These are phyloP conservation scores for Aurelia sp. DNA, from an alignment of 30 jellyfish, hydroid and myxozoan species.

Conservation along the genomic window DNA sequence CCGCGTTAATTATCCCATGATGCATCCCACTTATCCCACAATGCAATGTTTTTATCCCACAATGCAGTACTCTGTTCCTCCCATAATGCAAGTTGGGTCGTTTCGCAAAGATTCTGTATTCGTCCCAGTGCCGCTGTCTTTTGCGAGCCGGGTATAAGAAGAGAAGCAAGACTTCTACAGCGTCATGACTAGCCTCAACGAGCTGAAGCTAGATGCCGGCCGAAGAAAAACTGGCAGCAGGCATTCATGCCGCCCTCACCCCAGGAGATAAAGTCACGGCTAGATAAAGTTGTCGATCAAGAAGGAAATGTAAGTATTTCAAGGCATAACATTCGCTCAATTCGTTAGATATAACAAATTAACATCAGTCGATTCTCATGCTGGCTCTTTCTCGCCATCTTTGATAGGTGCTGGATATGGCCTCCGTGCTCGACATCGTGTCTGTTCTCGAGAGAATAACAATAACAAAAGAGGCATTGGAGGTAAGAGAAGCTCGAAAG, in stretches of 20 bases:
- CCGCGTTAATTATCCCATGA: too few species aligned
- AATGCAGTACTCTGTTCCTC: conserved; percentile 8
- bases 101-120: conserved; percentile 58
- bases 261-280: conserved; percentile 97
- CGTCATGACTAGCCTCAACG: conserved; percentile 87
- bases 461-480: conserved; percentile 89
- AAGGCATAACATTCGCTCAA: too few species aligned
- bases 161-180: conserved; percentile 71
- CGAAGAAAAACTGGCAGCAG: conserved; percentile 73
- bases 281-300: conserved; percentile 95
- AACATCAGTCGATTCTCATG: conserved; percentile 23
- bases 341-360: not conserved
- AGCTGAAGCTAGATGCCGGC: conserved; percentile 84
- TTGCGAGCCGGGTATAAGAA: conserved; percentile 70
- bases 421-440: conserved; percentile 91
- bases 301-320: conserved; percentile 95
- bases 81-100: conserved; percentile 44
- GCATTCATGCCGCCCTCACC: conserved; percentile 99
- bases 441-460: conserved; percentile 84
- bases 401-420: conserved; percentile 97
- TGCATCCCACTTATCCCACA: too few species aligned
- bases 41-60: not conserved
- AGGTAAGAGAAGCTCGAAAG: conserved; percentile 59
- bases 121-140: conserved; percentile 87
- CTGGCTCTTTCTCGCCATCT: conserved; percentile 62